Evolutionary conservation across 2,797 vertebrate species (phyloP).

Genomic region (Megalops cyprinoides): DNA sequence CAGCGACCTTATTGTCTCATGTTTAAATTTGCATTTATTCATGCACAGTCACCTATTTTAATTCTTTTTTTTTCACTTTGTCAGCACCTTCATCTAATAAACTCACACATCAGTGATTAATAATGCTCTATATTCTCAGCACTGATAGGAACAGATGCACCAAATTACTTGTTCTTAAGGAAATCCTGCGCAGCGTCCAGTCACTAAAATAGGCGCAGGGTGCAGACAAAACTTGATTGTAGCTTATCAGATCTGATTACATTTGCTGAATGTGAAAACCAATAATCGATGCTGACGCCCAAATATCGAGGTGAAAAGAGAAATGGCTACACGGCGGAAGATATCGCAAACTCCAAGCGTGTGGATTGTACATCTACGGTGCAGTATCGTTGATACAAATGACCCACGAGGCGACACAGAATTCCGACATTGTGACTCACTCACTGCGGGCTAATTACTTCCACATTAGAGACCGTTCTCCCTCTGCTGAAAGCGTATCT

Average conservation of each 20-base stretch:
- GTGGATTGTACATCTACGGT: conserved; percentile 43
- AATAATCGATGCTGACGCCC: background rate
- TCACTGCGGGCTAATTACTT: conserved; percentile 76
- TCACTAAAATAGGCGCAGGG: background rate
- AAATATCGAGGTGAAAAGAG: conserved; percentile 8
- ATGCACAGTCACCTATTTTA: conserved; percentile 41
- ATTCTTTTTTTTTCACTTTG: background rate
- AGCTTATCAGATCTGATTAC: background rate
- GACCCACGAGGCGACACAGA: conserved; percentile 69
- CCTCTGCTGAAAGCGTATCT: conserved; percentile 63
- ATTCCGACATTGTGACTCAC: conserved; percentile 70
- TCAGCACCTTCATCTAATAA: conserved; percentile 48
- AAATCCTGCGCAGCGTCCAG: no score
- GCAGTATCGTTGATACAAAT: conserved; percentile 54
- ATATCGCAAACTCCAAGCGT: conserved; percentile 35
- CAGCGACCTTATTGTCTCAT: conserved; percentile 42
- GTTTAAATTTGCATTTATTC: conserved; percentile 31
- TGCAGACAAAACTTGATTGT: no score
- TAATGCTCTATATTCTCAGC: conserved; percentile 19
- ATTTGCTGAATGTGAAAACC: background rate
- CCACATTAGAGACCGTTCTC: conserved; percentile 62
- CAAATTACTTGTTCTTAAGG: background rate
- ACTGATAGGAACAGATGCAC: background rate
- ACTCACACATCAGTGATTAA: conserved; percentile 37
- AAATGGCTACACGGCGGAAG: conserved; percentile 8